Evolutionary conservation across 2,888 invertebrate genomes (phyloP), one percentile per base, ranked within the genome.

Genomic region (Balanococcus diminutus): DNA sequence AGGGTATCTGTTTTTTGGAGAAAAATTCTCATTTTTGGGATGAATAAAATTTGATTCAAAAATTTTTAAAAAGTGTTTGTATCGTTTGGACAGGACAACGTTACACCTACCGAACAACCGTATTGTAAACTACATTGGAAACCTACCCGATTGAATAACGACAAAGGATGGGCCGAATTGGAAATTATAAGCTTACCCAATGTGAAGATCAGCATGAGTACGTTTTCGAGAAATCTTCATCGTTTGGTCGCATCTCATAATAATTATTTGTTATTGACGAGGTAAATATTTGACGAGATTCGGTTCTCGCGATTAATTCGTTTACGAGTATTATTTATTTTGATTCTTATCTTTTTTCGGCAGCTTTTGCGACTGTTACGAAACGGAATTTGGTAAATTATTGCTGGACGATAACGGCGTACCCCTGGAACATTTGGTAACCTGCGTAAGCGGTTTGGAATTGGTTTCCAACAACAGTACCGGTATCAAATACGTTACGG

Each of bases 351-450:
- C 22, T 79, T 22, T 84, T 87, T n/a, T n/a, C n/a, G n/a, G n/a
- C 89, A 96, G 96, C 90, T 94, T 96, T 89, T 93, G 95, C 87
- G 92, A 93, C 87, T 97, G 97, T 90, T 96, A 96, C 90, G 93
- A 94, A 89, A 92, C 94, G 14, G 93, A 93, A 89, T 95, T 94
- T 89, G 92, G 93, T 14, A 89, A 91, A 36, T 89, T 94, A 79
- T 90, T 91, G 16, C 88, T 88, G 39, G 92, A 93, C 88, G 93
- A 92, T 2, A 92, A 90, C 87, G 96, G 97, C 4, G 97, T 97
- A 19, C 94, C 96, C 0, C 90, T 98, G 86, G 98, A 98, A 90
- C 95, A 98, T 90, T 91, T 98, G 86, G 92, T 98, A 32, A 94
- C 96, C 82, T 96, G 96, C 89, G 93, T 97, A 11, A 92, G 94